These are phyloP conservation scores for Acanthornis magna DNA, from an alignment of 2,797 vertebrate species.

Conservation along the genomic window DNA sequence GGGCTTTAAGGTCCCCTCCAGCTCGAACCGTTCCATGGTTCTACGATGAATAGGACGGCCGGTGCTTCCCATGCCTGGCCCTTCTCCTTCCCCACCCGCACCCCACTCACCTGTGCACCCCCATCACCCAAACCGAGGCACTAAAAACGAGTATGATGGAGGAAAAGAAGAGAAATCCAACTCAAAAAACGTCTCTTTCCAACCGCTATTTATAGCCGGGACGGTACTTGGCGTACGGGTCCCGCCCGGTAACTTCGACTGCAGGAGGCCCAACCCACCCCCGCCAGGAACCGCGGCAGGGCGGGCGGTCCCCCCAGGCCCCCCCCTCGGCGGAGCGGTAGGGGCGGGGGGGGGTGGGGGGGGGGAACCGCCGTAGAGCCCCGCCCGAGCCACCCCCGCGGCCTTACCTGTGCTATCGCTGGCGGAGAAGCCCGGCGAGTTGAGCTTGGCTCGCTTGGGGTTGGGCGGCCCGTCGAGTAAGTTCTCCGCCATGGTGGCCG, in stretches of 20 bases:
- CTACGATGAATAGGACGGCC: background rate
- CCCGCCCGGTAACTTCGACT: constrained; percentile 43
- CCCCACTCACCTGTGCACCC: background rate
- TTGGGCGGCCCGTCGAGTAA: constrained; percentile 95
- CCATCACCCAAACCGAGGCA: background rate
- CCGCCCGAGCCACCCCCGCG: background rate
- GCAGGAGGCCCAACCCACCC: constrained; percentile 28
- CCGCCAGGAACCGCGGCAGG: constrained; percentile 3
- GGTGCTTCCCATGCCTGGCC: background rate
- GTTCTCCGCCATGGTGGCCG: constrained; percentile 91
- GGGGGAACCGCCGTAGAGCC: background rate
- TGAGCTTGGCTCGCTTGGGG: constrained; percentile 94
- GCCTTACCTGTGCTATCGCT: constrained; percentile 93
- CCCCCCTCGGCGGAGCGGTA: background rate
- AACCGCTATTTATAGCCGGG: constrained; percentile 50
- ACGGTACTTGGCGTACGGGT: constrained; percentile 1
- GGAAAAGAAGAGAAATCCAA: background rate
- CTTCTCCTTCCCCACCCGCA: background rate
- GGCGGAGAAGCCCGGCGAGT: constrained; percentile 91
- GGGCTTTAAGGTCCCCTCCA: background rate
- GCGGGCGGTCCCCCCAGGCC: background rate
- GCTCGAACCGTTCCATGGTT: background rate
- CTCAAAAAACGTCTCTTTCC: background rate
- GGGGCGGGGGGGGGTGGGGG: background rate
- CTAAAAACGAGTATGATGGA: background rate